Percentiles rank a stretch among this genome's conserved stretches.
Evolutionary conservation across 2,113 vertebrate genomes (phyloP).

Genomic region (Junco hyemalis): DNA sequence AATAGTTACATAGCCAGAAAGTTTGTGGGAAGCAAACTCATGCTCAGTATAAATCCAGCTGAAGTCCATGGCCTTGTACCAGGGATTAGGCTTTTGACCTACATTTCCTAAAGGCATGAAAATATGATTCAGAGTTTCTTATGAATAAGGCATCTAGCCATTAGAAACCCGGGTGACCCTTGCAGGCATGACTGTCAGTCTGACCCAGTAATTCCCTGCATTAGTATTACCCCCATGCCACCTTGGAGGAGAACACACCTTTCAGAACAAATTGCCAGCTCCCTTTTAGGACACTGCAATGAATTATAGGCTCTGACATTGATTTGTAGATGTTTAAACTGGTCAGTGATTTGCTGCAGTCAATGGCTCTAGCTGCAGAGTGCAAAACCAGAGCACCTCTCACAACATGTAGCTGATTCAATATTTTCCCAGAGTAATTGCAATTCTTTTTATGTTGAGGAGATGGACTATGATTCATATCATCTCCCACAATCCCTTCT

Average conservation of each 20-base stretch:
- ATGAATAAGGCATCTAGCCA: background rate
- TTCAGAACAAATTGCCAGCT: background rate
- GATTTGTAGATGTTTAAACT: slow-evolving; percentile 21
- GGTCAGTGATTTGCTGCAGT: background rate
- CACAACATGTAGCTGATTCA: background rate
- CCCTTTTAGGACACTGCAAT: background rate
- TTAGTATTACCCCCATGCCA: background rate
- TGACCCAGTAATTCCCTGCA: background rate
- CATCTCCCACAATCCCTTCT: background rate
- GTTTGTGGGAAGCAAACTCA: background rate
- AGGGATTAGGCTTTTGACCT: background rate
- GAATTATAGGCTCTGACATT: background rate
- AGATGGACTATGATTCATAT: background rate
- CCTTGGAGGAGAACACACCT: background rate
- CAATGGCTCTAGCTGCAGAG: background rate
- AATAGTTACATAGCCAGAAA: background rate
- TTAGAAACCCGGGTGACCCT: background rate
- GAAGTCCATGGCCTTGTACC: background rate
- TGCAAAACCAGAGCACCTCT: background rate
- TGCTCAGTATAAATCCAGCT: background rate
- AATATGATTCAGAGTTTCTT: background rate
- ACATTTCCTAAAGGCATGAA: background rate
- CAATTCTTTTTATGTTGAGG: background rate
- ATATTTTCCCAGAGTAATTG: background rate
- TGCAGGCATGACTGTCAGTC: background rate